phyloP scores from a whole-genome alignment of 2,797 vertebrate species.

The Gymnothorax javanicus region DNA sequence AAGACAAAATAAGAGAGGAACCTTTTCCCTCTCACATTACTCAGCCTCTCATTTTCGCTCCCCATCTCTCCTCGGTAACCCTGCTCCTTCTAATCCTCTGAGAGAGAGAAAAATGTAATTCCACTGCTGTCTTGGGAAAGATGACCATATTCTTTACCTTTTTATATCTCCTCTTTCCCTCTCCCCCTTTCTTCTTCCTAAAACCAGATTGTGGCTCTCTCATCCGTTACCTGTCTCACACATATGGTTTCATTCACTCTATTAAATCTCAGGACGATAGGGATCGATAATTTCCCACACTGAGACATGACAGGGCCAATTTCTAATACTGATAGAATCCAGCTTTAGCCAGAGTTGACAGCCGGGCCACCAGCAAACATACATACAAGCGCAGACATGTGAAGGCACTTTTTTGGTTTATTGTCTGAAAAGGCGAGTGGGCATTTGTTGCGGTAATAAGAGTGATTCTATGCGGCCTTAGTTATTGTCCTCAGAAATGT shows the following conservation, averaged over 20 bases:
- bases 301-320: slow-evolving; percentile 24
- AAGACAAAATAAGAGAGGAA: background rate
- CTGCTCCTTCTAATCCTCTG: background rate
- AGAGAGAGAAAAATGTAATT: background rate
- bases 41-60: background rate
- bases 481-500: too few species aligned
- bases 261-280: background rate
- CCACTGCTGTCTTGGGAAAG: slow-evolving; percentile 13
- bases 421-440: too few species aligned
- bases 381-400: background rate
- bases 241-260: background rate
- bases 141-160: background rate
- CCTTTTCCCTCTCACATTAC: background rate
- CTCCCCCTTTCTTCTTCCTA: background rate
- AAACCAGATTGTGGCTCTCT: background rate
- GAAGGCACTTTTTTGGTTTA: too few species aligned
- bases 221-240: background rate
- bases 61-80: background rate
- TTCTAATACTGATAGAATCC: slow-evolving; percentile 6
- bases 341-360: slow-evolving; percentile 12
- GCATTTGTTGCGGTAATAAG: too few species aligned
- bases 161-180: background rate
- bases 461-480: too few species aligned
- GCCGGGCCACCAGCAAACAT: background rate
- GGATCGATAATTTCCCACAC: slow-evolving; percentile 9